Evolutionary conservation across 2,113 vertebrate species (phyloP), one percentile per base, ranked within the genome.

Genomic region (Perca schrenkii): DNA sequence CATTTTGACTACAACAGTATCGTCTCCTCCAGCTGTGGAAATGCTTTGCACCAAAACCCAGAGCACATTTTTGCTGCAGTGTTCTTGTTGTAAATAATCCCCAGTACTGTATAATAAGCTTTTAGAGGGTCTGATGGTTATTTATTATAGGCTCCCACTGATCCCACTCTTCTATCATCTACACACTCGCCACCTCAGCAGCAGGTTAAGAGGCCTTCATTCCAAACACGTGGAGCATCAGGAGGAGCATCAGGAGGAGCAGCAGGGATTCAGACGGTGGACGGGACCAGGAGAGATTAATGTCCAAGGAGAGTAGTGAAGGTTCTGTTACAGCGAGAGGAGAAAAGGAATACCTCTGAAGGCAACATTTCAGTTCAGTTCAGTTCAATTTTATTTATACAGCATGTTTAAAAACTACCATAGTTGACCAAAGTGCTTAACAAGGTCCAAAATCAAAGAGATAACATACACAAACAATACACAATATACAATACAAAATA

Each of bases 101-200:
- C 56, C 40, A 80, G 31, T 72, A 46, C 28, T 80, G 66, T 85
- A 77, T 88, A 81, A 80, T 54, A 2, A 46, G 43, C 53, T 86
- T 80, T 79, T 65, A 88, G 70, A 85, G 40, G n/a, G n/a, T 46
- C 57, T 68, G 71, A 43, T 83, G 90, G 83, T 89, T 92, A 84
- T 93, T 86, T 82, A 91, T 93, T 87, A 60, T 31, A 84, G 70
- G 52, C 80, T 70, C 47, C 75, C 28, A 25, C 36, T 17, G 21
- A 74, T 75, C 75, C 36, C 36, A 4, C 43, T 50, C 46, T 25
- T 72, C 78, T 65, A 43, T 50, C 70, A 12, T 74, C 34, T 47
- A 4, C 50, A 28, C 25, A 16, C 80, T 64, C 21, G 2, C 40
- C 78, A 28, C 66, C n/a, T 62, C 76, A 73, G 65, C 68, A 52